Evolutionary conservation across 2,797 vertebrate species (phyloP).

Genomic region (Dromococcyx pavoninus): DNA sequence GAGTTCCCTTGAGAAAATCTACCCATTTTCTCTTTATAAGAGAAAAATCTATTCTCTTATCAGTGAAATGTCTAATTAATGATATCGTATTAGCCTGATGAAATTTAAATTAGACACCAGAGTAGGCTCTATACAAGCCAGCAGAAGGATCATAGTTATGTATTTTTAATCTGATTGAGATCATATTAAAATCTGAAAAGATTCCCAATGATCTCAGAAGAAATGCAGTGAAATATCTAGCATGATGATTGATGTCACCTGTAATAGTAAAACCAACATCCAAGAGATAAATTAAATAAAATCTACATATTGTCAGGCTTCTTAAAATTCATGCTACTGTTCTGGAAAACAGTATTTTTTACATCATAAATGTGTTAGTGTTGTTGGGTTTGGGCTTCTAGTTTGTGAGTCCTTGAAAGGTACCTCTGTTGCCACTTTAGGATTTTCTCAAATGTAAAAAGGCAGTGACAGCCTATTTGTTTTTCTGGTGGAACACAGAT

Average conservation of each 20-base stretch:
- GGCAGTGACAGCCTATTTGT: not conserved
- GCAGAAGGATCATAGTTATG: not conserved
- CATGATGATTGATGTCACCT: not conserved
- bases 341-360: not conserved
- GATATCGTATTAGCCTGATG: constrained; percentile 13
- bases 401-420: not conserved
- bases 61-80: constrained; percentile 53
- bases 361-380: not conserved
- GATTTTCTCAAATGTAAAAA: not conserved
- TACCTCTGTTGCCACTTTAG: not conserved
- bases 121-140: not conserved
- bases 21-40: constrained; percentile 34
- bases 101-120: constrained; percentile 43
- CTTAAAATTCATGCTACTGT: not conserved
- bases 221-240: not conserved
- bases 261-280: not conserved
- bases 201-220: not conserved
- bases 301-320: not conserved
- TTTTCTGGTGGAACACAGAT: not conserved
- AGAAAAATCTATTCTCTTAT: constrained; percentile 45
- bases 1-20: not conserved
- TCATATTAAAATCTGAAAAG: not conserved
- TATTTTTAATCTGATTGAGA: not conserved
- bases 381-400: not conserved
- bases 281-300: not conserved